Evolutionary conservation across 2,797 vertebrate species (phyloP).

Genomic region (Enteromius thamalakanensis): DNA sequence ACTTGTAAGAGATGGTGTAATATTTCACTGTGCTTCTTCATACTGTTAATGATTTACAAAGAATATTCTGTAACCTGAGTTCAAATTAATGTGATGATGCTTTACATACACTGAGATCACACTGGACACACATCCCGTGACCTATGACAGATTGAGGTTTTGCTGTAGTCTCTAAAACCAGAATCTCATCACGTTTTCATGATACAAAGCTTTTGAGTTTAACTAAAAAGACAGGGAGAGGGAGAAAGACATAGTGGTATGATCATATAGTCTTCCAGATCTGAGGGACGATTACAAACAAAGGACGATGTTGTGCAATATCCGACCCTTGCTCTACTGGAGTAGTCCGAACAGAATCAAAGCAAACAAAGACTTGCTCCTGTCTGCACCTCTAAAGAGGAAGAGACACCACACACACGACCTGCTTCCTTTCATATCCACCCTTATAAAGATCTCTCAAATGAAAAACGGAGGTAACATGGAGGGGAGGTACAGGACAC

Average conservation of each 20-base stretch:
- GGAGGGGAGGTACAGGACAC: conserved; percentile 65
- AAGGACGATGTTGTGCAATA: conserved; percentile 76
- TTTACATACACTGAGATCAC: background rate
- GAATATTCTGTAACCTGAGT: background rate
- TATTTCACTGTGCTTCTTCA: background rate
- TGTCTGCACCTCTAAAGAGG: conserved; percentile 78
- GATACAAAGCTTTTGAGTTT: conserved; percentile 53
- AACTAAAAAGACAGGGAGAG: conserved; percentile 11
- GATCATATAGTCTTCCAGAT: conserved; percentile 49
- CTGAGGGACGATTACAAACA: conserved; percentile 82
- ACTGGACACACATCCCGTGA: background rate
- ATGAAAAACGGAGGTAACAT: conserved; percentile 77
- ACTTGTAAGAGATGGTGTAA: background rate
- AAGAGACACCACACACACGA: conserved; percentile 70
- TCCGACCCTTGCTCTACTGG: conserved; percentile 74
- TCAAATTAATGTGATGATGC: background rate
- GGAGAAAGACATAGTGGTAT: conserved; percentile 59
- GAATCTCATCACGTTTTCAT: conserved; percentile 29
- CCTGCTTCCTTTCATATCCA: conserved; percentile 80
- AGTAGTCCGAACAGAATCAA: conserved; percentile 80
- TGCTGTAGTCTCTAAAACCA: conserved; percentile 1
- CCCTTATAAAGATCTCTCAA: conserved; percentile 82
- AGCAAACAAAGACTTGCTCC: conserved; percentile 77
- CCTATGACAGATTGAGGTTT: background rate
- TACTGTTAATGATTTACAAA: background rate